Evolutionary conservation across 2,888 invertebrate species (phyloP).

Genomic region (Rhamnusium bicolor): DNA sequence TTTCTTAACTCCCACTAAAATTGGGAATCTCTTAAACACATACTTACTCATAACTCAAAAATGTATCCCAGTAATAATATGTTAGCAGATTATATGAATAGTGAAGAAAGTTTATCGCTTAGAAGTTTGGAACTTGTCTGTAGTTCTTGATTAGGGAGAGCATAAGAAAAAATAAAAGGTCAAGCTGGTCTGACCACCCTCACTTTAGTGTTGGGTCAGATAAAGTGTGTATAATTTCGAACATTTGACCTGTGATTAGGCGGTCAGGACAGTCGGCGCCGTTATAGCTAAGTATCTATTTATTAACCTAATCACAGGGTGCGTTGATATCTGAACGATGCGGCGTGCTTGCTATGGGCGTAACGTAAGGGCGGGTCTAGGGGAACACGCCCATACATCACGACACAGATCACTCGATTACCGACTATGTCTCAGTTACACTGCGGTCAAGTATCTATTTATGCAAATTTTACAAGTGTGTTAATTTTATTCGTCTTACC

Average conservation of each 20-base stretch:
- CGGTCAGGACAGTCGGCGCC: constrained; percentile 67
- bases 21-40: constrained; percentile 48
- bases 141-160: constrained; percentile 23
- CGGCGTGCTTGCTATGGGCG: constrained; percentile 54
- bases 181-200: constrained; percentile 62
- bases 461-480: constrained; percentile 31
- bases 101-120: constrained; percentile 45
- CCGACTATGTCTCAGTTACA: constrained; percentile 44
- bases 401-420: constrained; percentile 63
- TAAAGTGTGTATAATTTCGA: constrained; percentile 67
- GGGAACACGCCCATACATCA: constrained; percentile 66
- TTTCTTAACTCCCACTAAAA: constrained; percentile 51
- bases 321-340: constrained; percentile 55
- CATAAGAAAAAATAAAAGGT: constrained; percentile 29
- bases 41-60: constrained; percentile 50
- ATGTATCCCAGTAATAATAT: constrained; percentile 53
- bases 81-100: constrained; percentile 50
- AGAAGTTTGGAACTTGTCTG: constrained; percentile 30
- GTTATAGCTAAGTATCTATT: constrained; percentile 68
- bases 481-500: constrained; percentile 5
- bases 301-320: constrained; percentile 71
- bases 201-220: constrained; percentile 61
- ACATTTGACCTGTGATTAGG: constrained; percentile 69
- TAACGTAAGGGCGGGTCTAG: constrained; percentile 62
- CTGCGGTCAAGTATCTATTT: constrained; percentile 27